Base-by-base conservation (phyloP, 2,797 vertebrate genomes). In the Toxotes lorentzi region DNA sequence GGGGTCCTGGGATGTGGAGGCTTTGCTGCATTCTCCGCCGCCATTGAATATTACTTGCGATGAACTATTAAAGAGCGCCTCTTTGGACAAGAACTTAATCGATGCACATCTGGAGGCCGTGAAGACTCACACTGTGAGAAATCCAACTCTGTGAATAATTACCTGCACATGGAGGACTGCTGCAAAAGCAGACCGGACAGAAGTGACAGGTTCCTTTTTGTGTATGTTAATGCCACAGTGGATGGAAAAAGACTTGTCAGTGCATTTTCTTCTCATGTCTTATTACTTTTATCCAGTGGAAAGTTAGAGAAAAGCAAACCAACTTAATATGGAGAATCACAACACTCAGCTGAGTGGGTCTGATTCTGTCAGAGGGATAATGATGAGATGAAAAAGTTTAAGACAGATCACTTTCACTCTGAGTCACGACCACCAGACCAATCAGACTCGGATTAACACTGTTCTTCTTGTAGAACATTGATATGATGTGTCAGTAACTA, bases 21-120 rank as follows among this genome's bases (percentile, higher is more conserved):
- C 30, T 99, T 99, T 41, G 98, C 98, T 4, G 97, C 97, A 0
- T 99, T 99, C 89, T 99, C 98, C 0, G 97, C 98, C 3, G 98
- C 97, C 0, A 99, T 99, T 0, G 97, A 99, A 86, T 99, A 99
- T 88, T 99, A 99, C 82, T 92, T 99, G 1, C 93, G 97, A 75
- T 99, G 95, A 96, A 50, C 12, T 11, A 32, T 59, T 43, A n/a
- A 63, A 35, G 17, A 56, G 41, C 1, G 19, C 7, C 23, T 64
- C 23, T 3, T 19, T 30, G 67, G 75, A 79, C 70, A 6, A 69
- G 45, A 43, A 51, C 45, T 73, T 47, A 17, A 43, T 35, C 1
- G 5, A 30, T 77, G 48, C 16, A 38, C 70, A 51, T n/a, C 19
- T 47, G 74, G 84, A 80, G 73, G 53, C 30, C 13, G 38, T 14